Evolutionary conservation across 2,113 vertebrate species (phyloP), one percentile per base, ranked within the genome.

Genomic region (Argyrosomus japonicus): DNA sequence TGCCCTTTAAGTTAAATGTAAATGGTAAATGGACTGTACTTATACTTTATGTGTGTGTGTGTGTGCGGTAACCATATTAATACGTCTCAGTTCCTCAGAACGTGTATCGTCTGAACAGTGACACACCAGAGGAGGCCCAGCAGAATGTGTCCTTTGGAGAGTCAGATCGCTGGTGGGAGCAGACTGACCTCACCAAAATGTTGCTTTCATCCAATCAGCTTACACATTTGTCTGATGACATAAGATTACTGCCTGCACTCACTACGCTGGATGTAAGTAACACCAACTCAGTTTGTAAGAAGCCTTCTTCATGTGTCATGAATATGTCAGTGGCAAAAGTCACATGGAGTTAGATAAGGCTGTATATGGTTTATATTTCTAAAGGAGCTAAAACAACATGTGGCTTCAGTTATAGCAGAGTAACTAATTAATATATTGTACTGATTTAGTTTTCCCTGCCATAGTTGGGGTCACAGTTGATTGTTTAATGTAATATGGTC

Each of bases 151-250:
- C 96, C 1, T 99, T 99, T 1, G 92, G 92, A 47, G 91, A 91
- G 0, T 90, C 93, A 0, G 97, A 99, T 21, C 95, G 97, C 40
- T 99, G 98, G 98, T 99, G 98, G 98, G 98, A 99, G 27, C 98
- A 99, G 88, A 97, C 95, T 0, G 98, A 99, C 65, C 95, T 99
- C 60, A 97, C 95, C 73, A 99, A 98, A 87, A 94, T 99, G 19
- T 94, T 98, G 36, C 93, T 99, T 3, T 96, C 98, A 15, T 99
- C 97, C 54, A 99, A 99, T 92, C 96, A 96, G 57, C 95, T 99
- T n/a, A 94, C 94, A 56, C 71, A 83, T 2, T 93, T 99, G 7
- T 96, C 97, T 0, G 96, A 99, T 45, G 97, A 99, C 45, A 88
- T 99, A 67, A 88, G 60, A 23, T 95, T 99, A 1, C 90, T 99